These are phyloP conservation scores for Hydriomena furcata DNA, from an alignment of 2,888 invertebrate species.

Conservation along the genomic window DNA sequence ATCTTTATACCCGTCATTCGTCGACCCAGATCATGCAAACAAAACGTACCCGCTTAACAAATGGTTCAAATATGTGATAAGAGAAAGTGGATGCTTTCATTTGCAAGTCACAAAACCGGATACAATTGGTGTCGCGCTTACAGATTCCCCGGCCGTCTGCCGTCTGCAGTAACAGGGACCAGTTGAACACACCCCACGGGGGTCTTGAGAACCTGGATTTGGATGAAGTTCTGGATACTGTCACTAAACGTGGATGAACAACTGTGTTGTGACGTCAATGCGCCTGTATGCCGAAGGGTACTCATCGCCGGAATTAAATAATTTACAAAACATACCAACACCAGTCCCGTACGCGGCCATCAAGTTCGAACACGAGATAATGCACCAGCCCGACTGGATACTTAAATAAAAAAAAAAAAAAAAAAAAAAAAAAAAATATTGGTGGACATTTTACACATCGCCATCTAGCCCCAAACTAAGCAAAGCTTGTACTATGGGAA, in stretches of 20 bases:
- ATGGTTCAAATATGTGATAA: slow-evolving; percentile 49
- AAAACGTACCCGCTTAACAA: slow-evolving; percentile 79
- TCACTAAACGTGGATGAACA: slow-evolving; percentile 91
- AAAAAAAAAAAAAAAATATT: too few relatives aligned
- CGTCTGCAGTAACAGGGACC: slow-evolving; percentile 85
- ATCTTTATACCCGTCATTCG: slow-evolving; percentile 75
- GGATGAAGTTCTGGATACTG: slow-evolving; percentile 90
- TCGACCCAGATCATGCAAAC: slow-evolving; percentile 65
- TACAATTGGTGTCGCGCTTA: slow-evolving; percentile 88
- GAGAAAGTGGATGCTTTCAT: slow-evolving; percentile 87
- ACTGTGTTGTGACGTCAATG: slow-evolving; percentile 89
- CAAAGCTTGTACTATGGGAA: too few relatives aligned
- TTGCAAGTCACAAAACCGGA: slow-evolving; percentile 93
- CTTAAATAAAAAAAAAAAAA: too few relatives aligned
- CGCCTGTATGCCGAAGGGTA: slow-evolving; percentile 89
- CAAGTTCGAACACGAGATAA: slow-evolving; percentile 88
- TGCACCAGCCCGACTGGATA: slow-evolving; percentile 84
- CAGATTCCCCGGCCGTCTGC: slow-evolving; percentile 91
- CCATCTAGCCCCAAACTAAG: too few relatives aligned
- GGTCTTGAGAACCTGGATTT: slow-evolving; percentile 85
- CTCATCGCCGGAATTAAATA: slow-evolving; percentile 44
- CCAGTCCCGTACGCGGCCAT: slow-evolving; percentile 89
- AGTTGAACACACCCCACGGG: slow-evolving; percentile 84
- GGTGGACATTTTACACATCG: too few relatives aligned
- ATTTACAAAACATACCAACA: slow-evolving; percentile 79